Conservation (phyloP, 2,797 vertebrate genomes). For the Sebastes kiyomatsui region DNA sequence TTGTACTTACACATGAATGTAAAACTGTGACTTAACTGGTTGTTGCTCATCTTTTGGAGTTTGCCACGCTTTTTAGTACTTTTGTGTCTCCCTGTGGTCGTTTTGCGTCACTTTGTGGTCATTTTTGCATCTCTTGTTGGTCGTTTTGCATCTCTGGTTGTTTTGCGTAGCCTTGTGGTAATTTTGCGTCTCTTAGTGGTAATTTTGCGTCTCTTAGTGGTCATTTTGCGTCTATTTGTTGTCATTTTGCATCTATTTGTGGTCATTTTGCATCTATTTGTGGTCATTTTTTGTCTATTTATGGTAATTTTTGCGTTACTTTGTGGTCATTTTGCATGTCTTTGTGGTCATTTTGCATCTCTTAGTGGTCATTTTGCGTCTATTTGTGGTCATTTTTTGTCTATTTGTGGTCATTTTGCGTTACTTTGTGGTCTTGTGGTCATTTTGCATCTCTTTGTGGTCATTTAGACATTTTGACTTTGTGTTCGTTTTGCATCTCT, state of each 20-base stretch:
- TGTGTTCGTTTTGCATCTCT: not conserved
- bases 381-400: not conserved
- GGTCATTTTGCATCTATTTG: no score
- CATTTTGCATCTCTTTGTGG: not conserved
- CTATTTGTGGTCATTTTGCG: not conserved
- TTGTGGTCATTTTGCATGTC: no score
- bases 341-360: not conserved
- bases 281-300: not conserved
- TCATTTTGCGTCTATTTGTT: not conserved
- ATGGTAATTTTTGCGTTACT: no score
- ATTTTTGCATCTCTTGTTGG: not conserved
- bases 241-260: not conserved
- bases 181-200: not conserved
- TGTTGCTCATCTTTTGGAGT: not conserved
- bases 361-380: not conserved
- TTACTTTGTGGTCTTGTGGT: not conserved
- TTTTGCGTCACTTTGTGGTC: not conserved
- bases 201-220: not conserved
- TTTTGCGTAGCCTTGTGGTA: not conserved
- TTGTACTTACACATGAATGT: rapidly evolving
- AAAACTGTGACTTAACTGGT: not conserved
- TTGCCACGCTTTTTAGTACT: not conserved
- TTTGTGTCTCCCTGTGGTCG: not conserved
- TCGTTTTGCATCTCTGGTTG: not conserved
- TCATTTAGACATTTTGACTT: no score